Percentiles rank a stretch among this genome's conserved stretches.
Evolutionary conservation across 2,113 vertebrate species (phyloP).

Genomic region (Anarrhichthys ocellatus): DNA sequence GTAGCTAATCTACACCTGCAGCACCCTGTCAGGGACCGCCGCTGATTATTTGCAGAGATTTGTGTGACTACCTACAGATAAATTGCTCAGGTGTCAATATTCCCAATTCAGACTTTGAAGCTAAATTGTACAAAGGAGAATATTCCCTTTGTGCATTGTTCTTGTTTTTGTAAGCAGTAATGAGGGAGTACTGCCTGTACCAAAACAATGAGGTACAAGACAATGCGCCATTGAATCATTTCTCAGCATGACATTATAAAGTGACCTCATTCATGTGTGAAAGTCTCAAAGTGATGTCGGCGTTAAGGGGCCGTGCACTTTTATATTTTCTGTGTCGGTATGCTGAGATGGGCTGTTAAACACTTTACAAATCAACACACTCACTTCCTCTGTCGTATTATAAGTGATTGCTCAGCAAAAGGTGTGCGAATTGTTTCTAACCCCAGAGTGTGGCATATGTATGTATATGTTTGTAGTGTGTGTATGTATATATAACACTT

Average conservation of each 20-base stretch:
- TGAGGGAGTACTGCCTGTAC: conserved; percentile 1
- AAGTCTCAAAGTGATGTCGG: background rate
- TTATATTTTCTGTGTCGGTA: conserved; percentile 10
- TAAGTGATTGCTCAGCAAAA: conserved; percentile 23
- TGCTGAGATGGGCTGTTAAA: conserved; percentile 17
- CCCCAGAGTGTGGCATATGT: background rate
- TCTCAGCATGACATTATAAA: background rate
- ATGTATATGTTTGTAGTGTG: no score
- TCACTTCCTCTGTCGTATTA: background rate
- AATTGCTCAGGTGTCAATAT: conserved; percentile 63
- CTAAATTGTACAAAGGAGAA: conserved; percentile 32
- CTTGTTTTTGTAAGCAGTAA: conserved; percentile 28
- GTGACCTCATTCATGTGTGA: conserved; percentile 14
- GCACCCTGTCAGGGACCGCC: conserved; percentile 60
- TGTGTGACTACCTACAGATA: conserved; percentile 51
- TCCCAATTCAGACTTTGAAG: conserved; percentile 40
- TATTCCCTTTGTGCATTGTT: conserved; percentile 35
- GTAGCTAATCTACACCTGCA: conserved; percentile 78
- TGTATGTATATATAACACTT: no score
- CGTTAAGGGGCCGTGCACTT: conserved; percentile 4
- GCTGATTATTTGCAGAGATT: conserved; percentile 61
- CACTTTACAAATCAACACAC: conserved; percentile 19
- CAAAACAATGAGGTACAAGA: conserved; percentile 8
- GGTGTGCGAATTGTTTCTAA: conserved; percentile 7
- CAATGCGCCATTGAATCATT: conserved; percentile 26